Evolutionary conservation across 2,797 vertebrate species (phyloP), one percentile per base, ranked within the genome.

Genomic region (Pipistrellus nathusii): DNA sequence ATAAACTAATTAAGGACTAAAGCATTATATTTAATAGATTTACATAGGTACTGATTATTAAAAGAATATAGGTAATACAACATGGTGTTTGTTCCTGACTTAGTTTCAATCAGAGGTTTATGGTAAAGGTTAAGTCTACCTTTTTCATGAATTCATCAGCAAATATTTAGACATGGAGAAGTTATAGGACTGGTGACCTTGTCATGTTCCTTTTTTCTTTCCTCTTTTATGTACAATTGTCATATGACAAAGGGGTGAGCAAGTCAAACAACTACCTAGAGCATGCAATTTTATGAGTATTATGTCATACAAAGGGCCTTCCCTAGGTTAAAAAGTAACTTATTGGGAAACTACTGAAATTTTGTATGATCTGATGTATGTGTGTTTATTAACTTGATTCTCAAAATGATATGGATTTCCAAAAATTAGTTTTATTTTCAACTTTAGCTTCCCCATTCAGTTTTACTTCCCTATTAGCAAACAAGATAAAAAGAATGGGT

Each of bases 131-230:
- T 57, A 81, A 35, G 62, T 68, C 46, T 86, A 71, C n/a, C 51
- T 95, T 89, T 93, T 0, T 9, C 85, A 93, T 92, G 69, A 97
- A 97, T 27, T 83, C 55, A 85, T 94, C 55, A 93, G 5, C 93
- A 97, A 97, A 87, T 95, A 86, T 96, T 97, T 97, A 68, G 21
- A 57, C 27, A 73, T 53, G 14, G 7, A 3, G 53, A 95, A 76
- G 41, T 93, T 91, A 55, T 66, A 97, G 89, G 62, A 80, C 64
- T 46, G 69, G 62, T 21, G 23, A 78, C 2, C 2, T 87, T 92
- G 27, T 20, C 86, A 48, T 30, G 32, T 66, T 93, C 51, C 8
- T 69, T 32, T 53, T 94, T 69, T 25, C 55, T 25, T 14, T 71
- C 38, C 75, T 95, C 27, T 48, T 32, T 30, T 81, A 38, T 86